Evolutionary conservation across 2,113 vertebrate genomes (phyloP).

Genomic region (Muscicapa adusta): DNA sequence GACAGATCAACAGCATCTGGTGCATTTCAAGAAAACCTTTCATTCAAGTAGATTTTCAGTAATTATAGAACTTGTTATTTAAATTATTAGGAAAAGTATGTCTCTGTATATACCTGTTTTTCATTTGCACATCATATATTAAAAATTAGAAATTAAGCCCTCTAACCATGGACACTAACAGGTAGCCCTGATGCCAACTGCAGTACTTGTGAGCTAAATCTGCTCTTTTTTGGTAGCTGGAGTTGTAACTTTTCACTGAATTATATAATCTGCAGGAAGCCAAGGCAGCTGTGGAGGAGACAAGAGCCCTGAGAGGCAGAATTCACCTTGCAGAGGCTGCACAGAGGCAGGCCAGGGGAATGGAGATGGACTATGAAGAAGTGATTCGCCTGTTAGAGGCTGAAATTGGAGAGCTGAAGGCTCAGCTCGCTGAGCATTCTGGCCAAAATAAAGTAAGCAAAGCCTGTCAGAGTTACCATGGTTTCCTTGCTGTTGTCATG

Average conservation of each 20-base stretch:
- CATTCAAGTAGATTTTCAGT: neutral
- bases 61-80: neutral
- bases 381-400: conserved; percentile 90
- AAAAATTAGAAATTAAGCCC: neutral
- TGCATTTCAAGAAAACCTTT: neutral
- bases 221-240: neutral
- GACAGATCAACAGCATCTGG: neutral
- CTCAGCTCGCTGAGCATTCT: conserved; percentile 76
- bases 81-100: neutral
- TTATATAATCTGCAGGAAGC: conserved; percentile 75
- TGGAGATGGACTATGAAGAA: conserved; percentile 97
- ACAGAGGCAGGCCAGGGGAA: conserved; percentile 83
- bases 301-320: conserved; percentile 74
- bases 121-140: neutral
- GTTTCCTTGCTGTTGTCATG: conserved; percentile 69
- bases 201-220: neutral
- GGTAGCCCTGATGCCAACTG: neutral
- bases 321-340: conserved; percentile 88
- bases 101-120: neutral
- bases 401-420: conserved; percentile 89
- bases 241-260: neutral
- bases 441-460: conserved; percentile 78
- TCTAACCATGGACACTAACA: neutral
- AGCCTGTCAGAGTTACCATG: conserved; percentile 70
- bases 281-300: conserved; percentile 82